Conservation (phyloP, 2,113 vertebrate species). For the cat (Felis catus) region DNA sequence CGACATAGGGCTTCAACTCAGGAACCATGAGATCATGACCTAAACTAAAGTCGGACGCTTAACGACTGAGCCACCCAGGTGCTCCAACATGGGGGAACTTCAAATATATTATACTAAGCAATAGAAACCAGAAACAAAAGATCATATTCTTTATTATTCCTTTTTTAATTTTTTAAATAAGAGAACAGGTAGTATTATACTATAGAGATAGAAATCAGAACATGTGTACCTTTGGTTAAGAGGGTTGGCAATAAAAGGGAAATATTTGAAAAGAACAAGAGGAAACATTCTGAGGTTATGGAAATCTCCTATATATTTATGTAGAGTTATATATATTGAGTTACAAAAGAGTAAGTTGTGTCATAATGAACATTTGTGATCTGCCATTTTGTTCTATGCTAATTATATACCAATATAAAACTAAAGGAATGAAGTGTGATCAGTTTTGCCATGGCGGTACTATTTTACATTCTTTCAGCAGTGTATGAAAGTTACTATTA, state of each 20-base stretch:
- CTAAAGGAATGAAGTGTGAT: neutral
- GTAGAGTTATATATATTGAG: neutral
- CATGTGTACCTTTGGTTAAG: neutral
- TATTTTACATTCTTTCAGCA: neutral
- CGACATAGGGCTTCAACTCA: too few relatives aligned
- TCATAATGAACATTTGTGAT: neutral
- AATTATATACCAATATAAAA: neutral
- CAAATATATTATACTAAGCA: neutral
- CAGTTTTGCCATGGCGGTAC: neutral
- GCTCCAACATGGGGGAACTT: neutral
- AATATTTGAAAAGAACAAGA: neutral
- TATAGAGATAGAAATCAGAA: neutral
- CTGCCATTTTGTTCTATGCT: neutral
- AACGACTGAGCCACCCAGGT: too few relatives aligned
- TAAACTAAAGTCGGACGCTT: too few relatives aligned
- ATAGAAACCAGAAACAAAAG: neutral
- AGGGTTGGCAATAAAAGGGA: neutral
- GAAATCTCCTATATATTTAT: neutral
- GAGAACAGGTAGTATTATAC: neutral
- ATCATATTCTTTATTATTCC: neutral
- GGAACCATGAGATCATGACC: too few relatives aligned
- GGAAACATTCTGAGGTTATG: neutral
- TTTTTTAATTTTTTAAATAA: neutral
- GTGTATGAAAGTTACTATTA: neutral
- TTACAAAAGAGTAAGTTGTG: neutral